Evolutionary conservation across 2,888 invertebrate species (phyloP).

Genomic region (Apamea crenata): DNA sequence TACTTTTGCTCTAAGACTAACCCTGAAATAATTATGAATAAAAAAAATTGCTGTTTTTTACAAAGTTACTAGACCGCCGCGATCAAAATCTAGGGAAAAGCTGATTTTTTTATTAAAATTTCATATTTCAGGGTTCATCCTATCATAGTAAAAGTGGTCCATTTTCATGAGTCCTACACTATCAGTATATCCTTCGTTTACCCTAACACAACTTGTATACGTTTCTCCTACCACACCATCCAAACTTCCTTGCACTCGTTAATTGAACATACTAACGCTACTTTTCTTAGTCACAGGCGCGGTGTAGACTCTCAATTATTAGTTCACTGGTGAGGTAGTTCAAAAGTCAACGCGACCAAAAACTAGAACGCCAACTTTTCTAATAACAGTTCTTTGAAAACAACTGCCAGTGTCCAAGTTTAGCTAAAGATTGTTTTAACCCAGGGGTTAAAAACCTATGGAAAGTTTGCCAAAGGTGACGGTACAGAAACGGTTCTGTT

Average conservation of each 20-base stretch:
- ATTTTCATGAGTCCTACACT: neutral
- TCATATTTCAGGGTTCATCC: no score
- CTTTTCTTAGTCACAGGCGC: slow-evolving; percentile 31
- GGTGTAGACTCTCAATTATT: slow-evolving; percentile 58
- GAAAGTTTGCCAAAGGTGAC: slow-evolving; percentile 23
- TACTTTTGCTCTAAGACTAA: neutral
- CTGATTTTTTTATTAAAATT: no score
- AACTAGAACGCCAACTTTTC: slow-evolving; percentile 66
- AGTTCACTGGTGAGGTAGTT: slow-evolving; percentile 68
- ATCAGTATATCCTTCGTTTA: neutral
- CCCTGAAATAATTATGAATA: neutral
- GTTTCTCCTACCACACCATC: neutral
- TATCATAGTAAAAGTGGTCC: neutral
- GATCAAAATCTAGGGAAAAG: no score
- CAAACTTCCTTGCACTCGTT: slow-evolving; percentile 34
- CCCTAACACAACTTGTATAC: neutral
- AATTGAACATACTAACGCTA: slow-evolving; percentile 44
- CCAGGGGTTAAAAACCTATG: slow-evolving; percentile 51
- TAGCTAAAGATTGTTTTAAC: slow-evolving; percentile 55
- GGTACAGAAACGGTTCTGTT: slow-evolving; percentile 26
- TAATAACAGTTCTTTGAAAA: slow-evolving; percentile 67
- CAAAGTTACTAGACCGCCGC: no score
- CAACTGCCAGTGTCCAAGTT: slow-evolving; percentile 52
- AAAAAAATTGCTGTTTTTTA: no score
- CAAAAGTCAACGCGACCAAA: slow-evolving; percentile 61